Evolutionary conservation across 2,888 invertebrate species (phyloP).

Genomic region (Cataglyphis rosenhaueri): DNA sequence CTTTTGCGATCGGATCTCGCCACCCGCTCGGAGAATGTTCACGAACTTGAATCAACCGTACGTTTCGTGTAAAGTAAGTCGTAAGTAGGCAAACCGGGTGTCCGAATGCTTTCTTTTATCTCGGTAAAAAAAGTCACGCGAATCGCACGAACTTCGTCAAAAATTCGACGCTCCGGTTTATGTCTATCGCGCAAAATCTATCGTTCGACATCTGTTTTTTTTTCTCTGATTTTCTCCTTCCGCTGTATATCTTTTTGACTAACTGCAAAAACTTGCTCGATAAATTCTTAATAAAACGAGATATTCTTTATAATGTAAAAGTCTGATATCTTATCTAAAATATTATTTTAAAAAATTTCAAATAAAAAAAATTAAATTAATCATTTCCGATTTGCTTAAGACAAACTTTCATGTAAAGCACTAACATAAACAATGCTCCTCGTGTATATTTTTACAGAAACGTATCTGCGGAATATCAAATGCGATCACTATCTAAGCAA

Average conservation of each 20-base stretch:
- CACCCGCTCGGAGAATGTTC: slow-evolving; percentile 66
- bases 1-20: slow-evolving; percentile 9
- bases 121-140: slow-evolving; percentile 53
- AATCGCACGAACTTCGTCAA: neutral
- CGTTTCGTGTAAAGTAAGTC: slow-evolving; percentile 80
- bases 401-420: neutral
- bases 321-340: neutral
- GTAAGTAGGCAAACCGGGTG: slow-evolving; percentile 84
- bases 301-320: neutral
- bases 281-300: neutral
- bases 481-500: neutral
- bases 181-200: neutral
- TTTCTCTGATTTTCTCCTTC: neutral
- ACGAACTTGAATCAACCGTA: slow-evolving; percentile 76
- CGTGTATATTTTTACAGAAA: neutral
- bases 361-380: neutral
- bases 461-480: neutral
- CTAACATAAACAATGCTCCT: neutral
- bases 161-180: slow-evolving; percentile 9
- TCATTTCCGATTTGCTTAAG: neutral
- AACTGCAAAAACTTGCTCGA: neutral
- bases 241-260: neutral
- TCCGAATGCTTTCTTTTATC: slow-evolving; percentile 48
- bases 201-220: neutral
- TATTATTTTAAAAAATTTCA: neutral